phyloP scores from a whole-genome alignment of 2,113 vertebrate species.

The Thermophis baileyi region DNA sequence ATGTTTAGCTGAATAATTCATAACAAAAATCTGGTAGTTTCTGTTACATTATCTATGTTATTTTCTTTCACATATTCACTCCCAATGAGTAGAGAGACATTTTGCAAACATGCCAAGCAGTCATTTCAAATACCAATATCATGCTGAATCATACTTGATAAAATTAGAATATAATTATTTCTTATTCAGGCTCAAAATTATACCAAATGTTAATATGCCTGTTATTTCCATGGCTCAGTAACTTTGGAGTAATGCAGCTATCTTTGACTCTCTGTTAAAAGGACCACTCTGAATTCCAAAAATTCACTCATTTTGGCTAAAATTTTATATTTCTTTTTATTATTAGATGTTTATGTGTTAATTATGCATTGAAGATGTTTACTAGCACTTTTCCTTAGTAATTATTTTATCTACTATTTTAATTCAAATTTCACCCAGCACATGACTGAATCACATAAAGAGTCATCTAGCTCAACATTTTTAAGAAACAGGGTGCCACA shows the following conservation, averaged over 20 bases:
- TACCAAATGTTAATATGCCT: conserved; percentile 38
- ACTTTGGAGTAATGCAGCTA: conserved; percentile 7
- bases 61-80: neutral
- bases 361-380: conserved; percentile 5
- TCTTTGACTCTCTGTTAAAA: conserved; percentile 31
- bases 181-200: conserved; percentile 23
- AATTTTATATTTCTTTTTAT: neutral
- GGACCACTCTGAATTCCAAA: neutral
- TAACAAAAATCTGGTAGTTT: neutral
- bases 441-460: neutral
- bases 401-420: neutral
- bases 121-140: neutral
- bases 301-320: neutral
- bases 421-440: neutral
- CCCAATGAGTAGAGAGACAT: conserved; percentile 6
- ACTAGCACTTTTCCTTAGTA: neutral
- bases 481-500: neutral
- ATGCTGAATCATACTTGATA: conserved; percentile 2
- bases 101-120: neutral
- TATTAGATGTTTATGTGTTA: neutral
- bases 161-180: conserved; percentile 30
- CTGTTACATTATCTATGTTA: neutral
- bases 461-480: neutral
- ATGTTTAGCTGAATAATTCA: neutral
- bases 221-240: neutral